phyloP scores from a whole-genome alignment of 2,888 invertebrate genomes.

The Drosophila longiperda region DNA sequence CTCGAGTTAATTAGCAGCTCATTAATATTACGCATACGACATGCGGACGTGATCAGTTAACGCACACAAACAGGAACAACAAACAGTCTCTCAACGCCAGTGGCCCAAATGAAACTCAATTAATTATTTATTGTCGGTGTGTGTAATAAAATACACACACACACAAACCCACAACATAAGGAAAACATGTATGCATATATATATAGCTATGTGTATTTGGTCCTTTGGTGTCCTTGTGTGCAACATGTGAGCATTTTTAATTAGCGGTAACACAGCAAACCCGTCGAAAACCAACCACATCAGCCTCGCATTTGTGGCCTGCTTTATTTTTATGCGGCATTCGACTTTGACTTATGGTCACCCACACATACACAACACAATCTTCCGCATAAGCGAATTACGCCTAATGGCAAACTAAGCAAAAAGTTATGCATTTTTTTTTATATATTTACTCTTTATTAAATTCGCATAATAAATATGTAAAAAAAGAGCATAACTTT shows the following conservation, averaged over 20 bases:
- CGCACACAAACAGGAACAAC: constrained; percentile 23
- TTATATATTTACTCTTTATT: constrained; percentile 24
- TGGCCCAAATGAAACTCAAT: constrained; percentile 49
- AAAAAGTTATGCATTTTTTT: constrained; percentile 35
- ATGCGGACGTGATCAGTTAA: constrained; percentile 62
- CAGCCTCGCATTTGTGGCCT: constrained; percentile 2
- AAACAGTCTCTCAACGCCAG: constrained; percentile 6
- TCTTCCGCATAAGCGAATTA: constrained; percentile 66
- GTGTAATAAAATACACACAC: constrained; percentile 38
- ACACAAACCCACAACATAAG: neutral
- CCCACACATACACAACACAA: constrained; percentile 15
- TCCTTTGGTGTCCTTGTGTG: constrained; percentile 52
- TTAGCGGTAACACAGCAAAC: constrained; percentile 50
- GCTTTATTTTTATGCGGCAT: constrained; percentile 42
- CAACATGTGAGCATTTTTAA: constrained; percentile 71
- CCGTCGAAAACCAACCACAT: constrained; percentile 22
- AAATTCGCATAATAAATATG: constrained; percentile 31
- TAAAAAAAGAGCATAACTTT: constrained; percentile 22
- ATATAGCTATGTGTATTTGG: neutral
- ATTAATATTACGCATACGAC: constrained; percentile 75
- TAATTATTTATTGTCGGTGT: constrained; percentile 70
- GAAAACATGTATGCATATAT: neutral
- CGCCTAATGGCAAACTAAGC: constrained; percentile 60
- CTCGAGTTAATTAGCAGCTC: constrained; percentile 69
- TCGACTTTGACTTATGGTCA: constrained; percentile 36